Evolutionary conservation across 2,888 invertebrate genomes (phyloP).

Genomic region (Bibio marci): DNA sequence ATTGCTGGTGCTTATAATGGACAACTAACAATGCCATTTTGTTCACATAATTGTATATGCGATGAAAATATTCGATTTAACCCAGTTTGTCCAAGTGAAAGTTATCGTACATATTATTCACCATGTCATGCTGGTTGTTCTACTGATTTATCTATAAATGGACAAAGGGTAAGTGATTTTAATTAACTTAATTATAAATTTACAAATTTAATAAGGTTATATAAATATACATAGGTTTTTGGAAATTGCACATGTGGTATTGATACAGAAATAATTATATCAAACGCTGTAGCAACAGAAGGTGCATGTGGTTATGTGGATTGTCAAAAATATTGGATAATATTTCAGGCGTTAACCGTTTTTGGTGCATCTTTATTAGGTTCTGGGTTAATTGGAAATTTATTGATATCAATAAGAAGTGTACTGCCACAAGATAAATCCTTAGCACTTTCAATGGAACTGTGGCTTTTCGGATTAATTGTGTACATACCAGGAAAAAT

Average conservation of each 20-base stretch:
- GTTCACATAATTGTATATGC: conserved; percentile 38
- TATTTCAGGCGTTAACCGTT: conserved; percentile 31
- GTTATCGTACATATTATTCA: conserved; percentile 42
- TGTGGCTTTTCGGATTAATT: conserved; percentile 35
- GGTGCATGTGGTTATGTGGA: conserved; percentile 35
- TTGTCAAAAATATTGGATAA: conserved; percentile 33
- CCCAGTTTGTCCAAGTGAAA: conserved; percentile 43
- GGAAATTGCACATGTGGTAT: conserved; percentile 34
- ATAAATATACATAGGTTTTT: conserved; percentile 25
- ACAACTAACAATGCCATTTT: conserved; percentile 30
- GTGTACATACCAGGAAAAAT: conserved; percentile 45
- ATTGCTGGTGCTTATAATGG: conserved; percentile 32
- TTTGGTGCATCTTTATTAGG: conserved; percentile 26
- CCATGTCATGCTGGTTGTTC: conserved; percentile 59
- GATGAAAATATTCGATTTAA: conserved; percentile 31
- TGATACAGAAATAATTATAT: conserved; percentile 14
- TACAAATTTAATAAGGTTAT: not conserved
- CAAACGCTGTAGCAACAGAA: conserved; percentile 26
- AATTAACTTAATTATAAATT: too few species aligned
- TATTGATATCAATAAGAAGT: conserved; percentile 36
- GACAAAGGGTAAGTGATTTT: conserved; percentile 7
- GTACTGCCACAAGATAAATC: conserved; percentile 43
- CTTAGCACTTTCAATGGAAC: conserved; percentile 37
- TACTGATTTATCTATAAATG: conserved; percentile 26
- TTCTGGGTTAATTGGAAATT: conserved; percentile 28